Percentiles rank a stretch among this genome's conserved stretches.
These are phyloP conservation scores for Pollenia angustigena DNA, from an alignment of 2,888 invertebrate genomes.

Conservation along the genomic window DNA sequence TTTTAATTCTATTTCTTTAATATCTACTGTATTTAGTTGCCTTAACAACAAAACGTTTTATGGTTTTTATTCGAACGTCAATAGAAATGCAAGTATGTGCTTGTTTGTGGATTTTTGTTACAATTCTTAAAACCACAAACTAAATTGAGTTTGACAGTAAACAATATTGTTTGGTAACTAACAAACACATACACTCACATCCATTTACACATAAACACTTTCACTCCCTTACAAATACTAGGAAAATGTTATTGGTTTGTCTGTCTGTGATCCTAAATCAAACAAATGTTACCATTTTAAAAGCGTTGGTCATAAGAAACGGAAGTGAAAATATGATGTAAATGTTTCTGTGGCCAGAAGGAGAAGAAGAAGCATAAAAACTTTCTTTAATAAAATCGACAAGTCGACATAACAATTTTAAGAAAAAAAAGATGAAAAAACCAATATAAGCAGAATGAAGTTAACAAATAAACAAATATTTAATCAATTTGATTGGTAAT, in stretches of 20 bases:
- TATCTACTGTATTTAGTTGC: conserved; percentile 21
- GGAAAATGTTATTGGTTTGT: conserved; percentile 26
- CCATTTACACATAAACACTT: background rate
- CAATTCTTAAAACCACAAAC: conserved; percentile 61
- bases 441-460: background rate
- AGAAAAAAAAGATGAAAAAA: conserved; percentile 1
- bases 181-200: background rate
- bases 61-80: conserved; percentile 6
- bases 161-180: conserved; percentile 61
- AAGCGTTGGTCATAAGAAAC: conserved; percentile 41
- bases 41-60: background rate
- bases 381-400: conserved; percentile 42
- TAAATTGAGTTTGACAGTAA: conserved; percentile 69
- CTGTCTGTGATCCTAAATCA: conserved; percentile 20
- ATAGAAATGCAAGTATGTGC: conserved; percentile 8
- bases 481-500: conserved; percentile 48
- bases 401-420: background rate
- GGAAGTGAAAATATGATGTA: conserved; percentile 54
- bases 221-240: background rate
- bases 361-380: background rate
- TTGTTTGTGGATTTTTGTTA: conserved; percentile 46
- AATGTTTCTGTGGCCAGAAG: background rate
- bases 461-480: conserved; percentile 45
- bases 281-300: conserved; percentile 60
- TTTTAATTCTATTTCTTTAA: background rate